These are phyloP conservation scores for Dolichotis patagonum DNA, from an alignment of 2,113 vertebrate genomes.

Conservation along the genomic window DNA sequence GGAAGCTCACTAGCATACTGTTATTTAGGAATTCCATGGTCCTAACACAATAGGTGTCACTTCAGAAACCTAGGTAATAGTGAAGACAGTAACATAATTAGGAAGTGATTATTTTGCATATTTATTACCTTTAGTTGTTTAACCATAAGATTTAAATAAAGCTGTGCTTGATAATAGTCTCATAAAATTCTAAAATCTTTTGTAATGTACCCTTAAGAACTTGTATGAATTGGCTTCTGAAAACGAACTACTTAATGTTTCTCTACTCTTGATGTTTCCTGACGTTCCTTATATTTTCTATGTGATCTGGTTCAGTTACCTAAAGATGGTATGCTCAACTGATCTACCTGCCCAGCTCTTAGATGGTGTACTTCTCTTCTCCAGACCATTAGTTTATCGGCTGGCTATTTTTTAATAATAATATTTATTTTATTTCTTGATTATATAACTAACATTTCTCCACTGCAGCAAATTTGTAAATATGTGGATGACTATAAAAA, in stretches of 20 bases:
- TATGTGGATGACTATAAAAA: constrained; percentile 15
- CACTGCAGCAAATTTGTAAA: neutral
- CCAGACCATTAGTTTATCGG: neutral
- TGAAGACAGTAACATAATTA: neutral
- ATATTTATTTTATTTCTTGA: neutral
- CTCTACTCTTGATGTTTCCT: neutral
- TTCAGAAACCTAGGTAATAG: neutral
- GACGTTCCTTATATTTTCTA: neutral
- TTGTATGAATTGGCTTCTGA: neutral
- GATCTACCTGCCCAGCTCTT: neutral
- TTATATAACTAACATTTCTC: constrained; percentile 12
- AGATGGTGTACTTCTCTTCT: neutral
- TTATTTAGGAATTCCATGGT: neutral
- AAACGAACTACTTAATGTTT: neutral
- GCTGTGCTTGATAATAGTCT: neutral
- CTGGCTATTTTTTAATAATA: neutral
- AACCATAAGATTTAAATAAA: neutral
- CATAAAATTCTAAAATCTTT: neutral
- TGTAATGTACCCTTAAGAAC: neutral
- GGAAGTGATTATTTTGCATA: neutral
- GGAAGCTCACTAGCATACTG: neutral
- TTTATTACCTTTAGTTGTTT: neutral
- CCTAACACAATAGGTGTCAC: neutral
- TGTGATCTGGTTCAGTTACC: neutral
- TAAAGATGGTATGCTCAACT: neutral